Evolutionary conservation across 2,888 invertebrate genomes (phyloP).

Genomic region (Amiota minor): DNA sequence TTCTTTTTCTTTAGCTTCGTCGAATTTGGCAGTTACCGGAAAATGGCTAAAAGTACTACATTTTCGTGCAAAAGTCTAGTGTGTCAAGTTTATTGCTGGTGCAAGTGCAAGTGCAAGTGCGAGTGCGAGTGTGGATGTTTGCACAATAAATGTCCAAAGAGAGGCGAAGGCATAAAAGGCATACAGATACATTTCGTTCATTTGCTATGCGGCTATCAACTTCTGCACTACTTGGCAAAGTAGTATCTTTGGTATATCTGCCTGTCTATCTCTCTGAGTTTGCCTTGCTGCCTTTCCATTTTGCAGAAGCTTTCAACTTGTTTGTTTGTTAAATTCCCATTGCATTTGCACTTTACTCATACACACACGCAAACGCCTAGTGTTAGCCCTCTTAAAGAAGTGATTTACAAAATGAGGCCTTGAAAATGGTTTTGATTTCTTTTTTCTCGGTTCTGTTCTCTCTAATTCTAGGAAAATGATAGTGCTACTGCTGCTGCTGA

Average conservation of each 20-base stretch:
- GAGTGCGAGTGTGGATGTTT: neutral
- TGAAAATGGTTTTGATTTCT: constrained; percentile 8
- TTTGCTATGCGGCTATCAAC: neutral
- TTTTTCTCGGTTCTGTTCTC: neutral
- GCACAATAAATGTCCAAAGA: too few species aligned
- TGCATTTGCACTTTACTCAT: constrained; percentile 26
- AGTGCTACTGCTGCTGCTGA: neutral
- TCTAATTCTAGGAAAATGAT: too few species aligned
- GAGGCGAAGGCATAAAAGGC: too few species aligned
- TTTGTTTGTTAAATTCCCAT: constrained; percentile 27
- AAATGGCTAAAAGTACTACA: constrained; percentile 46
- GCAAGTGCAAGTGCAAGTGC: too few species aligned
- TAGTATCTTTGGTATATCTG: neutral
- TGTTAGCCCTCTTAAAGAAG: too few species aligned
- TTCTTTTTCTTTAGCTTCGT: neutral
- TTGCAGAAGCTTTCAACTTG: constrained; percentile 25
- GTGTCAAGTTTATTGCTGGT: constrained; percentile 5
- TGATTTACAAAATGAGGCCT: constrained; percentile 21
- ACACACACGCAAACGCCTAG: neutral
- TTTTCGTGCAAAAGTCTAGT: constrained; percentile 31
- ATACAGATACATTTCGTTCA: too few species aligned
- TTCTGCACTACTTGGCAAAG: constrained; percentile 22
- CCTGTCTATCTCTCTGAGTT: neutral
- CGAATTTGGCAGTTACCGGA: constrained; percentile 47
- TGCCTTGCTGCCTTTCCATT: constrained; percentile 5